Evolutionary conservation across 2,888 invertebrate genomes (phyloP).

Genomic region (Diarsia brunnea): DNA sequence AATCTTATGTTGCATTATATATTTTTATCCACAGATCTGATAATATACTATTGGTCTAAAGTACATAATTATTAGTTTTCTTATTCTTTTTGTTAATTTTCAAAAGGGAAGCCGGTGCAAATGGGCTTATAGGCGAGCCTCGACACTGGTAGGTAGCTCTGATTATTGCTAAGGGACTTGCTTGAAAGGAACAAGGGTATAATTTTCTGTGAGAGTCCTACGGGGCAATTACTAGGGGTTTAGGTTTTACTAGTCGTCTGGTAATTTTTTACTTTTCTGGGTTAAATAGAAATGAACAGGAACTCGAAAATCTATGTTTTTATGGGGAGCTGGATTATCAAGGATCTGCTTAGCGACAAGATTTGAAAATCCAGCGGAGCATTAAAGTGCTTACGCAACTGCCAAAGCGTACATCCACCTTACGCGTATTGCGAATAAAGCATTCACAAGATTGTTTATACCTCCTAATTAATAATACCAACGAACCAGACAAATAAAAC

Average conservation of each 20-base stretch:
- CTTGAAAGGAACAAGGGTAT: neutral
- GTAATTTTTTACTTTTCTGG: neutral
- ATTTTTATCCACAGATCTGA: no score
- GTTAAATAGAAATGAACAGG: neutral
- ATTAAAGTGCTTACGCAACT: neutral
- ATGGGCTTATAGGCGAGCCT: no score
- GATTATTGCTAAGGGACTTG: conserved; percentile 1
- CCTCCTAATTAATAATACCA: neutral
- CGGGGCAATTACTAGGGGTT: neutral
- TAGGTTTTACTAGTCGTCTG: neutral
- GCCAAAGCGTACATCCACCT: neutral
- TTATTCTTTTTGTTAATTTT: no score
- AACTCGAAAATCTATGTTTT: neutral
- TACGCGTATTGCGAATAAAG: neutral
- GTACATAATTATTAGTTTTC: no score
- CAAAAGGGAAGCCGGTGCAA: no score
- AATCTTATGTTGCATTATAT: no score
- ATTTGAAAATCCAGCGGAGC: neutral
- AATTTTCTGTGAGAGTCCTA: neutral
- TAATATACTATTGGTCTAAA: no score
- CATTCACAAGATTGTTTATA: neutral
- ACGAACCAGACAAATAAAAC: neutral
- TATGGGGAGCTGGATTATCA: neutral
- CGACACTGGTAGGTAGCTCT: conserved; percentile 7
- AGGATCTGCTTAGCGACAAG: neutral